Evolutionary conservation across 37 sponge, comb jelly and placozoan genomes (phyloP).

Genomic region (Sycon ciliatum): DNA sequence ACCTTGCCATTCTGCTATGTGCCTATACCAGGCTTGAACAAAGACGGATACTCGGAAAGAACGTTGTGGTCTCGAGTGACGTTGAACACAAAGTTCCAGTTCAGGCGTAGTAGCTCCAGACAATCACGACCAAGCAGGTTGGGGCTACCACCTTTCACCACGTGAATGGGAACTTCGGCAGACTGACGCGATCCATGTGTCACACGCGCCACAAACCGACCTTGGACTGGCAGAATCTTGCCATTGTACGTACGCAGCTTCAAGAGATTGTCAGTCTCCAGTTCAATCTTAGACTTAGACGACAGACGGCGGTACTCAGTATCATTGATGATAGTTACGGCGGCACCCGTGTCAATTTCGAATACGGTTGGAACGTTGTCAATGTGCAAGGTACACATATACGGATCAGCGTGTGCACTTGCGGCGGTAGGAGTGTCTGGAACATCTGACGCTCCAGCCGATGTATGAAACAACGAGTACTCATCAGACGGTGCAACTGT

Average conservation of each 20-base stretch:
- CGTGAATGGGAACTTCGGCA: neutral
- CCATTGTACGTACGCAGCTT: conserved; percentile 1
- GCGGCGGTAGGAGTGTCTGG: too few species aligned
- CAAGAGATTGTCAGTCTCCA: neutral
- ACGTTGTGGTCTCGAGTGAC: neutral
- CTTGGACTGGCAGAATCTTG: neutral
- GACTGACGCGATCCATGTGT: neutral
- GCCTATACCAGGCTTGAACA: conserved; percentile 15
- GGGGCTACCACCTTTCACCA: neutral
- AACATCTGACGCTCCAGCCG: too few species aligned
- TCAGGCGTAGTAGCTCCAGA: neutral
- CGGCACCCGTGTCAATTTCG: conserved; percentile 21
- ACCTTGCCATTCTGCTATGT: neutral
- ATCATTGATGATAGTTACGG: conserved; percentile 5
- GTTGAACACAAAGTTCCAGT: neutral
- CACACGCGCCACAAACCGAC: neutral
- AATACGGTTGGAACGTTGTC: neutral
- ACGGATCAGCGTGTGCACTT: too few species aligned
- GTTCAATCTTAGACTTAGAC: neutral
- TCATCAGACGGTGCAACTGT: too few species aligned
- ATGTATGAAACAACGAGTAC: too few species aligned
- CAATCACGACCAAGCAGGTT: conserved; percentile 15
- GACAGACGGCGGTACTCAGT: neutral
- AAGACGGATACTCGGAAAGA: too few species aligned
- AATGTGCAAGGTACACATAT: too few species aligned